These are phyloP conservation scores for Eurytoma adleriae DNA, from an alignment of 2,888 invertebrate genomes.

Conservation along the genomic window DNA sequence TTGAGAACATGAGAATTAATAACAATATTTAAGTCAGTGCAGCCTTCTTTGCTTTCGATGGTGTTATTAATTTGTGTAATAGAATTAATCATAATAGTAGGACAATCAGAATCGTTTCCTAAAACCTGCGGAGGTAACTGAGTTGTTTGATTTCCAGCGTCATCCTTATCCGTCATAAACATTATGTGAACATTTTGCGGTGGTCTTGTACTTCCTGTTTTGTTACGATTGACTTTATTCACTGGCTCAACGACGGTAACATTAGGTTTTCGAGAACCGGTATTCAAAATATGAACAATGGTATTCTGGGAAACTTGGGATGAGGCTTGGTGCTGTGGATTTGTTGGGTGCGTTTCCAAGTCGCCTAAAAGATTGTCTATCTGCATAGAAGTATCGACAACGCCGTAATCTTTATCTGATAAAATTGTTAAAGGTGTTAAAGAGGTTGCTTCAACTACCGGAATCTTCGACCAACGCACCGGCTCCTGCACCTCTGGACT, in stretches of 20 bases:
- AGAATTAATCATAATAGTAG: constrained; percentile 73
- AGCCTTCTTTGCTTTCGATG: constrained; percentile 80
- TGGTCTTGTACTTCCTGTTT: constrained; percentile 48
- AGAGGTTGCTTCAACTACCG: constrained; percentile 56
- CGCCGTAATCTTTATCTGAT: constrained; percentile 27
- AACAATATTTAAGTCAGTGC: constrained; percentile 84
- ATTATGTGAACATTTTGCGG: constrained; percentile 71
- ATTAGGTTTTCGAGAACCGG: constrained; percentile 64
- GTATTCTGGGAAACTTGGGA: constrained; percentile 71
- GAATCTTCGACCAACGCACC: constrained; percentile 69
- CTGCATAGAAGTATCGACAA: constrained; percentile 41
- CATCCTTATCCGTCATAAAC: constrained; percentile 66
- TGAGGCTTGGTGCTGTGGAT: constrained; percentile 48
- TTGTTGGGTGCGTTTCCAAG: constrained; percentile 46
- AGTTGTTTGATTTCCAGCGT: constrained; percentile 48
- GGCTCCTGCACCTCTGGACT: constrained; percentile 55
- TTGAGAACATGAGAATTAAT: constrained; percentile 84
- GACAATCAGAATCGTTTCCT: constrained; percentile 65
- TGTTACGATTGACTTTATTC: constrained; percentile 44
- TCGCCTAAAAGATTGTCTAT: constrained; percentile 51
- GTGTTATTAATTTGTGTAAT: constrained; percentile 73
- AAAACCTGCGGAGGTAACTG: constrained; percentile 36
- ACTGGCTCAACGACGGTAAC: constrained; percentile 56
- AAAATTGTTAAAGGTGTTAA: background rate
- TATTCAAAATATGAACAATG: constrained; percentile 69